Evolutionary conservation across 2,888 invertebrate genomes (phyloP), one percentile per base, ranked within the genome.

Genomic region (Tinea pellionella): DNA sequence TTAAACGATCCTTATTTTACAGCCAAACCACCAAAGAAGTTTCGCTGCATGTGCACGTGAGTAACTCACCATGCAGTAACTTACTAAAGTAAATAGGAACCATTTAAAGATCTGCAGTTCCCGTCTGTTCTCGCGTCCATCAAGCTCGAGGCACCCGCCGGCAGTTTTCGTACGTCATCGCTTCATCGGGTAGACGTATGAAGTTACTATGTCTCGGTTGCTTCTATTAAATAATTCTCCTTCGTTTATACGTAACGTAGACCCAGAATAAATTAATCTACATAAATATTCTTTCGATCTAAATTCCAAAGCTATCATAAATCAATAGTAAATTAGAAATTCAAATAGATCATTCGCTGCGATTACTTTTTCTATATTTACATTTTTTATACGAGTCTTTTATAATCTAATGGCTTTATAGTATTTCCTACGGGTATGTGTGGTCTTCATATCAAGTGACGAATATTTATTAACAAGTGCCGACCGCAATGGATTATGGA

Each of bases 401-500:
- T 37, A 37, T 9, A 37, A 12, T 37, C 9, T 37, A 12, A 37
- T 37, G 37, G 37, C 37, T 37, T 37, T 37, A 2, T 24, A 37
- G 37, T n/a, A n/a, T 30, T 30, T 30, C 9, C 30, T 37, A 37
- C 9, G 2, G 37, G 72, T 78, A 74, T 77, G 85, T 85, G 84
- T 85, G 83, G 85, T 85, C 83, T 69, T 67, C 68, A 67, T 69
- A 68, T 76, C 72, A 74, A 68, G 66, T 74, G 79, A 77, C 70
- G 77, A 76, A 77, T 78, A 81, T 80, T 77, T 80, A 78, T 76
- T 77, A 73, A 74, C 78, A 78, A 77, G 74, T 70, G 73, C 71
- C 69, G 69, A 73, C 71, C 75, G 74, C 73, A 73, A 67, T 71
- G 77, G 83, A 86, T 85, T 87, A 87, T 86, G 76, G 75, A 74